phyloP scores from a whole-genome alignment of 2,888 invertebrate genomes.

The Stenurella melanura region DNA sequence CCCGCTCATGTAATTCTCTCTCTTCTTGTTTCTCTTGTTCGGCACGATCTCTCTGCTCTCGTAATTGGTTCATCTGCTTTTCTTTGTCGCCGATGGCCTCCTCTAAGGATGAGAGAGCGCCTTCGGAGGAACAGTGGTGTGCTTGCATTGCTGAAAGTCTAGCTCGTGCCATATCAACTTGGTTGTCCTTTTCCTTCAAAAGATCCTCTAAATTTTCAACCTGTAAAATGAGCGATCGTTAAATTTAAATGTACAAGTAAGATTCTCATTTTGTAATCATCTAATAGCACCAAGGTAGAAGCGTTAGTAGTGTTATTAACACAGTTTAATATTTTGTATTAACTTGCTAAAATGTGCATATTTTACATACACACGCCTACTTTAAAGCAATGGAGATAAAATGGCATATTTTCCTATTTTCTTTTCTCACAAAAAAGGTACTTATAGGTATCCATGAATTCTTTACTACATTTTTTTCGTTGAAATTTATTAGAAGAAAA shows the following conservation, averaged over 20 bases:
- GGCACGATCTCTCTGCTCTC: slow-evolving; percentile 95
- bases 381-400: no score
- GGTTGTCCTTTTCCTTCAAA: slow-evolving; percentile 98
- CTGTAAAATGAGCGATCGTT: slow-evolving; percentile 75
- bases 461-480: no score
- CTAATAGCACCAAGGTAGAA: neutral
- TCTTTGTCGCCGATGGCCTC: slow-evolving; percentile 98
- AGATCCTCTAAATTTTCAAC: slow-evolving; percentile 98
- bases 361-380: no score
- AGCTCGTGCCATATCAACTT: slow-evolving; percentile 95
- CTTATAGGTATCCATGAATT: no score
- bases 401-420: no score
- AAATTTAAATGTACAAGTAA: neutral
- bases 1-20: slow-evolving; percentile 92
- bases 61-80: slow-evolving; percentile 94
- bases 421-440: no score
- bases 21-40: slow-evolving; percentile 98
- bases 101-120: slow-evolving; percentile 93
- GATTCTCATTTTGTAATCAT: neutral
- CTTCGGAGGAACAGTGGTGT: slow-evolving; percentile 95
- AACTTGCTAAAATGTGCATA: neutral
- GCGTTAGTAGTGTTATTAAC: neutral
- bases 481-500: no score
- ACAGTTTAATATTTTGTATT: neutral
- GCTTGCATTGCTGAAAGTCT: slow-evolving; percentile 94